Conservation (phyloP, 2,888 invertebrate species). For the Meandrusa payeni region DNA sequence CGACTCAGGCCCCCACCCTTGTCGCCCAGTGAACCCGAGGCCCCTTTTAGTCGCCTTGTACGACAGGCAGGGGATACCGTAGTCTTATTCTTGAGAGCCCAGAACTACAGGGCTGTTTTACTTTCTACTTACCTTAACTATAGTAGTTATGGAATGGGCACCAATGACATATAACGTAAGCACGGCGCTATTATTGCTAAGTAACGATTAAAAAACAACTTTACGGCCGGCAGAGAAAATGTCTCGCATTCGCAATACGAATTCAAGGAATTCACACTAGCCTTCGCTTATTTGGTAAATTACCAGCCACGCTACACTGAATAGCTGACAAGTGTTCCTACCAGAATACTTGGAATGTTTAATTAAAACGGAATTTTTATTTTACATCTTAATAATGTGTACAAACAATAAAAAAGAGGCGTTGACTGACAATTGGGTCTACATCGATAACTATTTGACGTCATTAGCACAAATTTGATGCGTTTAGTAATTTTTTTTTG, state of each 20-base stretch:
- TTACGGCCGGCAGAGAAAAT: neutral
- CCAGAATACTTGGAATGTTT: conserved; percentile 5
- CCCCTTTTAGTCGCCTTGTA: too few species aligned
- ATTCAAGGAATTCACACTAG: conserved; percentile 13
- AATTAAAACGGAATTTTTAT: conserved; percentile 11
- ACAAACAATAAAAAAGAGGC: too few species aligned
- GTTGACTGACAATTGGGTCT: too few species aligned
- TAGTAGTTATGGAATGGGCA: conserved; percentile 2
- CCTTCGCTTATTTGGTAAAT: conserved; percentile 15
- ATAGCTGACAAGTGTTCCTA: neutral
- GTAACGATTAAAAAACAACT: neutral
- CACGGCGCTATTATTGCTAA: neutral
- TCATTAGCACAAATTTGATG: too few species aligned
- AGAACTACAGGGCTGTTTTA: too few species aligned
- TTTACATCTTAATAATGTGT: conserved; percentile 5
- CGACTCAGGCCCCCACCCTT: too few species aligned
- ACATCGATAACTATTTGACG: too few species aligned
- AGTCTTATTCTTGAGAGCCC: too few species aligned
- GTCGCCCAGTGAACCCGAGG: too few species aligned
- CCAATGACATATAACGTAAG: neutral
- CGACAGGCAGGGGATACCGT: too few species aligned
- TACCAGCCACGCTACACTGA: conserved; percentile 6
- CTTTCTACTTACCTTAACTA: too few species aligned
- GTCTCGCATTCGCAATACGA: conserved; percentile 2
- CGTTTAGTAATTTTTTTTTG: too few species aligned